Percentiles rank a stretch among this genome's conserved stretches.
Conservation (phyloP, 2,113 vertebrate species). For the Sander vitreus region DNA sequence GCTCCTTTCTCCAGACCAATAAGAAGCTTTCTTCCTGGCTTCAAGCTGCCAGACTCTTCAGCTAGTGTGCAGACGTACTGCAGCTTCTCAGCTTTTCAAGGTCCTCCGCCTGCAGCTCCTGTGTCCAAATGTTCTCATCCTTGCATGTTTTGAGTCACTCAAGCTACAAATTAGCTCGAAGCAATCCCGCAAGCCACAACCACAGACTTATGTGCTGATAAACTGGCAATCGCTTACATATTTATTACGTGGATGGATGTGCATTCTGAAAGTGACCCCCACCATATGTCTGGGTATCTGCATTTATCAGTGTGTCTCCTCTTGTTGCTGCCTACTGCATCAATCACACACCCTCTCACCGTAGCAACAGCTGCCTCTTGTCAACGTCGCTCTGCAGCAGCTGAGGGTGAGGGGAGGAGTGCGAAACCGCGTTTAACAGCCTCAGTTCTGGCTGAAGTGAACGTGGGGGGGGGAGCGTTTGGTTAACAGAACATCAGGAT, state of each 20-base stretch:
- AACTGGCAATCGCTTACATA: conserved; percentile 37
- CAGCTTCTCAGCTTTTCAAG: conserved; percentile 23
- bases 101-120: conserved; percentile 27
- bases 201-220: conserved; percentile 30
- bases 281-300: conserved; percentile 37
- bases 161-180: conserved; percentile 42
- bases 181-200: conserved; percentile 39
- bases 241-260: conserved; percentile 8
- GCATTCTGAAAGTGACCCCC: conserved; percentile 29
- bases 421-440: conserved; percentile 63
- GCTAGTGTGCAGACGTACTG: conserved; percentile 1
- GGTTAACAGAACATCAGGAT: conserved; percentile 79
- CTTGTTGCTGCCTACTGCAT: conserved; percentile 57
- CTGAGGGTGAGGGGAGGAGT: conserved; percentile 66
- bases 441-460: conserved; percentile 44
- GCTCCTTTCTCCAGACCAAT: conserved; percentile 28
- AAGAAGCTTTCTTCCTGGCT: conserved; percentile 32
- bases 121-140: conserved; percentile 44
- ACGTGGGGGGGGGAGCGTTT: background rate
- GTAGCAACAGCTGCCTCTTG: conserved; percentile 75
- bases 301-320: conserved; percentile 52
- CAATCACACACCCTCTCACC: conserved; percentile 63
- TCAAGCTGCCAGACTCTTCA: background rate
- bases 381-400: conserved; percentile 69
- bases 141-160: conserved; percentile 8